Evolutionary conservation across 2,888 invertebrate genomes (phyloP).

Genomic region (Caradrina clavipalpis): DNA sequence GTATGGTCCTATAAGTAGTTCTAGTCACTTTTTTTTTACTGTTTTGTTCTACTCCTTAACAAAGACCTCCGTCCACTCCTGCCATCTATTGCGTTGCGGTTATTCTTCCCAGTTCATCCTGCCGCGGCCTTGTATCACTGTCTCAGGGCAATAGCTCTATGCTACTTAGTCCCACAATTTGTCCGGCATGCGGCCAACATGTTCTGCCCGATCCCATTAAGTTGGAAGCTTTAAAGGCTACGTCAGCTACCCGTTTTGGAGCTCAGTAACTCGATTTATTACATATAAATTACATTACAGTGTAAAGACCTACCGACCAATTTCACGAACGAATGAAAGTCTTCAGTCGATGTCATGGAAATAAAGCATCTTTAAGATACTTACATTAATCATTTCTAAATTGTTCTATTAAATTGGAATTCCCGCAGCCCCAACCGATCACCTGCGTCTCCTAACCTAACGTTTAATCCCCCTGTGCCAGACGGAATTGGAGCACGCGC

Average conservation of each 20-base stretch:
- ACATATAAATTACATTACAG: background rate
- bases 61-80: no score
- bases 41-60: no score
- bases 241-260: background rate
- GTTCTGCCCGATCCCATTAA: no score
- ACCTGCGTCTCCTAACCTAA: constrained; percentile 48
- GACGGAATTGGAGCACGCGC: constrained; percentile 66
- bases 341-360: background rate
- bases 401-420: constrained; percentile 16
- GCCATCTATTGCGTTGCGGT: no score
- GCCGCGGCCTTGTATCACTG: no score
- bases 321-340: background rate
- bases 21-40: background rate
- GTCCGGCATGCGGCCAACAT: no score
- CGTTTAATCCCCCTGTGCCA: constrained; percentile 61
- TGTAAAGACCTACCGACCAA: background rate
- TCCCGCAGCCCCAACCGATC: constrained; percentile 12
- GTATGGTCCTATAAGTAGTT: background rate
- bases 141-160: no score
- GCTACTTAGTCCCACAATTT: no score
- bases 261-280: background rate
- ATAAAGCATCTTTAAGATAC: constrained; percentile 6
- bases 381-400: constrained; percentile 23
- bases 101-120: no score
- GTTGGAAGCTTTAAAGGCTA: no score